Evolutionary conservation across 2,113 vertebrate genomes (phyloP).

Genomic region (Dendrocopos noguchii): DNA sequence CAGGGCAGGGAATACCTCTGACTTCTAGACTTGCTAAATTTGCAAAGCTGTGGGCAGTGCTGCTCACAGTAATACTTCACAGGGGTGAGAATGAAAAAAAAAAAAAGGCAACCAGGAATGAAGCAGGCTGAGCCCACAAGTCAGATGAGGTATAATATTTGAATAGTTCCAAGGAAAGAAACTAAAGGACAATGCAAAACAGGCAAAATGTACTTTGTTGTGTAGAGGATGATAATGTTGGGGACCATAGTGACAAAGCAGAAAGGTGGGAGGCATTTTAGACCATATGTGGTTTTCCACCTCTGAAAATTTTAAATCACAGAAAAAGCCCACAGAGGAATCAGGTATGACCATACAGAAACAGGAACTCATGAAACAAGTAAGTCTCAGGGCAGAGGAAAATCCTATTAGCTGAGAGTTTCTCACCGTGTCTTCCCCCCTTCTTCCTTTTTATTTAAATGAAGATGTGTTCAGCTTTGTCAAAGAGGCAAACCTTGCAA

Average conservation of each 20-base stretch:
- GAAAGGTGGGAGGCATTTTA: neutral
- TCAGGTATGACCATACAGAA: conserved; percentile 30
- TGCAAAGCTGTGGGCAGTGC: neutral
- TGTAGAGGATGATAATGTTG: neutral
- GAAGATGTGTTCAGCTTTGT: neutral
- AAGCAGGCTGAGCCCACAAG: neutral
- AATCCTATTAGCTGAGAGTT: neutral
- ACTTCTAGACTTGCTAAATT: neutral
- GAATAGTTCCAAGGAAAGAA: neutral
- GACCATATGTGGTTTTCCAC: neutral
- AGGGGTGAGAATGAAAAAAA: neutral
- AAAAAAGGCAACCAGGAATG: neutral
- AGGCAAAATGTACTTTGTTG: neutral
- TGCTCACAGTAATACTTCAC: neutral
- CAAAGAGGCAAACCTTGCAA: neutral
- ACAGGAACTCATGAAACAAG: neutral
- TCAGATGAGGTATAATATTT: neutral
- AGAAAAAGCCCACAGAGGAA: conserved; percentile 7
- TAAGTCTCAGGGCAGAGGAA: neutral
- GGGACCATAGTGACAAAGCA: conserved; percentile 30
- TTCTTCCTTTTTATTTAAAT: neutral
- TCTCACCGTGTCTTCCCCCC: neutral
- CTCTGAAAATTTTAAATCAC: conserved; percentile 29
- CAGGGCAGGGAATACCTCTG: conserved; percentile 9
- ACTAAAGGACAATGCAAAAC: neutral